Evolutionary conservation across 2,113 vertebrate genomes (phyloP).

Genomic region (Alectura lathami): DNA sequence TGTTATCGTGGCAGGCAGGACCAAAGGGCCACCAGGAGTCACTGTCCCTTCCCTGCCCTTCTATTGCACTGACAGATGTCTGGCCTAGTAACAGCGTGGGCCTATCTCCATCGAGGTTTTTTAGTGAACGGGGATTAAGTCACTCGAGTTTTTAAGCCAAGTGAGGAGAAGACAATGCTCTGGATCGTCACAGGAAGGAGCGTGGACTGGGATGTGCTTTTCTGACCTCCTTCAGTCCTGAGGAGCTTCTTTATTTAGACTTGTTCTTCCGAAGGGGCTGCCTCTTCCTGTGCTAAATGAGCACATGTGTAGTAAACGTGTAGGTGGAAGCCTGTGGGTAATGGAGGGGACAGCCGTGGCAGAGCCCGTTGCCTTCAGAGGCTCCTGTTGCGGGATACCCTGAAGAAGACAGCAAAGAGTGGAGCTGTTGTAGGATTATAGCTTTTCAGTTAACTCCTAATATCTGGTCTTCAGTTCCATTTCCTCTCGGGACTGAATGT

Average conservation of each 20-base stretch:
- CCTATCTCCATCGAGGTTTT: background rate
- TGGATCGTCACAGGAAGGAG: constrained; percentile 42
- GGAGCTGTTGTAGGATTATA: background rate
- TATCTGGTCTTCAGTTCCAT: background rate
- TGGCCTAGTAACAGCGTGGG: constrained; percentile 24
- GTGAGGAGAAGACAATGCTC: constrained; percentile 41
- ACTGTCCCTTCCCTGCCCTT: constrained; percentile 1
- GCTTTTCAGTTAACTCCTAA: rapidly evolving
- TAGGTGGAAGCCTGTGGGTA: background rate
- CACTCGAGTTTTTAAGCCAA: constrained; percentile 44
- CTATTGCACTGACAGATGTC: constrained; percentile 54
- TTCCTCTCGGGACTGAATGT: background rate
- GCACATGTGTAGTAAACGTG: background rate
- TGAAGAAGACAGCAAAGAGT: background rate
- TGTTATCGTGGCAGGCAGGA: background rate
- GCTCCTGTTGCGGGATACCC: background rate
- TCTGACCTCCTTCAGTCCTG: constrained; percentile 17
- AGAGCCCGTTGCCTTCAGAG: background rate
- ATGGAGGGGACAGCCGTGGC: background rate
- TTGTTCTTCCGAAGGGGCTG: constrained; percentile 33
- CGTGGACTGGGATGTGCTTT: constrained; percentile 54
- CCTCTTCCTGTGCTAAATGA: constrained; percentile 35
- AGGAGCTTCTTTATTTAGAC: constrained; percentile 55
- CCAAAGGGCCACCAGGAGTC: constrained; percentile 15
- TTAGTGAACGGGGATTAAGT: constrained; percentile 20